Conservation (phyloP, 2,888 invertebrate species). For the Tachina grossa region DNA sequence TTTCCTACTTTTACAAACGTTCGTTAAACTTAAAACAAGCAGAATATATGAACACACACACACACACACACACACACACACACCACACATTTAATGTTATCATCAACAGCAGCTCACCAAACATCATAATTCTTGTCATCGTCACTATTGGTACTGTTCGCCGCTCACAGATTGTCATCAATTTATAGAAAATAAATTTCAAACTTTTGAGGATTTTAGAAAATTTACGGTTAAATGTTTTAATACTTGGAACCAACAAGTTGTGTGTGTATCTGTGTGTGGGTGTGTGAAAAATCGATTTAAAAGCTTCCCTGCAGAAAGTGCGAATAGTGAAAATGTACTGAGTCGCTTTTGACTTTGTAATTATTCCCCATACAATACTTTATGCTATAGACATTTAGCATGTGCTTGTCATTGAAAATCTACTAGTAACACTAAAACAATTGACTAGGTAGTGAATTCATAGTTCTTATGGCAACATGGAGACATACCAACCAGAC, state of each 20-base stretch:
- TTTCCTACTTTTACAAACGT: constrained; percentile 15
- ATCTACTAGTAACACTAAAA: too few species aligned
- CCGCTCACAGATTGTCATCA: constrained; percentile 11
- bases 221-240: constrained; percentile 24
- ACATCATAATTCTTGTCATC: constrained; percentile 22
- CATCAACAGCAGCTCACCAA: constrained; percentile 4
- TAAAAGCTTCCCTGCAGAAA: neutral
- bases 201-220: constrained; percentile 12
- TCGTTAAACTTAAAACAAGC: constrained; percentile 6
- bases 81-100: neutral
- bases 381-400: too few species aligned
- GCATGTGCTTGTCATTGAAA: too few species aligned
- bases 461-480: too few species aligned
- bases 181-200: constrained; percentile 31
- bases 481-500: too few species aligned
- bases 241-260: constrained; percentile 18
- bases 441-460: too few species aligned
- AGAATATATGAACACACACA: neutral
- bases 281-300: neutral
- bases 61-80: constrained; percentile 5
- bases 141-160: neutral
- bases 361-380: too few species aligned
- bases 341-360: too few species aligned
- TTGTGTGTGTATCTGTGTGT: neutral
- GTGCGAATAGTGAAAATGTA: too few species aligned